phyloP scores from a whole-genome alignment of 2,797 vertebrate genomes.

The Vireo griseus region DNA sequence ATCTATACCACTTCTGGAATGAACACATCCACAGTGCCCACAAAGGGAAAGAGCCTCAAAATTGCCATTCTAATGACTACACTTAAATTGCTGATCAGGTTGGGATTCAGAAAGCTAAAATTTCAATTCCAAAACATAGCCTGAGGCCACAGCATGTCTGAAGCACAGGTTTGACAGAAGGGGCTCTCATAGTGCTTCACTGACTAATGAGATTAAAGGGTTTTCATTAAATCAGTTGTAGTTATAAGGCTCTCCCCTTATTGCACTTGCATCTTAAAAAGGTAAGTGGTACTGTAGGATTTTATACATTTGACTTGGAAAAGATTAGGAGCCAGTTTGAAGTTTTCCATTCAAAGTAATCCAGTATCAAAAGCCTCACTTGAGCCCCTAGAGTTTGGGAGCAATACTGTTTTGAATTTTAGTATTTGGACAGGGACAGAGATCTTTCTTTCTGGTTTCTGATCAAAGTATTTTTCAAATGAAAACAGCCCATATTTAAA shows the following conservation, averaged over 20 bases:
- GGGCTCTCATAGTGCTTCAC: background rate
- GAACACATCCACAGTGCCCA: background rate
- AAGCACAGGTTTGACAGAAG: constrained; percentile 45
- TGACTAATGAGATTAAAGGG: constrained; percentile 57
- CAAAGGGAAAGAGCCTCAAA: background rate
- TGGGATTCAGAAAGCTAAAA: constrained; percentile 35
- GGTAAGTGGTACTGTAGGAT: background rate
- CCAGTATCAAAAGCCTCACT: constrained; percentile 4
- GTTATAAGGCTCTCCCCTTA: constrained; percentile 40
- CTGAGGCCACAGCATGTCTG: constrained; percentile 35
- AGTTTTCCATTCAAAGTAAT: constrained; percentile 43
- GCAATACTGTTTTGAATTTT: background rate
- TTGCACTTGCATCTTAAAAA: constrained; percentile 50
- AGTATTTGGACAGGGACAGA: background rate
- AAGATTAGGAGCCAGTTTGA: constrained; percentile 35
- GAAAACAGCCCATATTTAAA: background rate
- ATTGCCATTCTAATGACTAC: constrained; percentile 17
- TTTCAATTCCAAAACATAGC: constrained; percentile 52
- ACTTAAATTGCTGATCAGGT: constrained; percentile 37
- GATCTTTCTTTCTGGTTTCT: background rate
- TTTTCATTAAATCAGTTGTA: constrained; percentile 51
- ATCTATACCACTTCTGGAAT: background rate
- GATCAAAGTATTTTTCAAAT: background rate
- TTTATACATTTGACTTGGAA: constrained; percentile 1
- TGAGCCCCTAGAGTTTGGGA: background rate